These are phyloP conservation scores for Popillia japonica DNA, from an alignment of 1,140 invertebrate genomes.

Conservation along the genomic window DNA sequence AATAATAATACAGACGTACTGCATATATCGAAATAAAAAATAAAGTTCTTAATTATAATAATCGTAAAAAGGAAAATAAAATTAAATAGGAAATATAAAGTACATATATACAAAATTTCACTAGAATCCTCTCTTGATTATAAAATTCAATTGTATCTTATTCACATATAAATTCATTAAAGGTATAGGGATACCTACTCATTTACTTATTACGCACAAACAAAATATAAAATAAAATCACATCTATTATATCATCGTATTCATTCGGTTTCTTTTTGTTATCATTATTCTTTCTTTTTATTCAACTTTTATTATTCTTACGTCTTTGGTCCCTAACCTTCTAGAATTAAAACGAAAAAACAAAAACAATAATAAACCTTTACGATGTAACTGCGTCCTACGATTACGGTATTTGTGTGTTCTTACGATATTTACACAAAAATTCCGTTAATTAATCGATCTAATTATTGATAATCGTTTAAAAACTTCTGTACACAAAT, in stretches of 20 bases:
- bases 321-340: constrained; percentile 29
- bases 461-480: no score
- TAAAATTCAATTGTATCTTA: not conserved
- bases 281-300: not conserved
- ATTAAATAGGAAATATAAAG: not conserved
- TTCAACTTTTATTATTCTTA: constrained; percentile 1
- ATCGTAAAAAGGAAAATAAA: not conserved
- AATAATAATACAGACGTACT: no score
- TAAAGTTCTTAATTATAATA: no score
- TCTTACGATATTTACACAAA: not conserved
- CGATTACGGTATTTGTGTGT: not conserved
- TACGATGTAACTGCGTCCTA: no score
- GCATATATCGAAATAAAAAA: no score
- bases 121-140: no score
- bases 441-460: no score
- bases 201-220: not conserved
- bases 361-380: no score
- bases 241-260: not conserved
- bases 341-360: not conserved
- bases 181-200: not conserved
- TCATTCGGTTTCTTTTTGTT: not conserved
- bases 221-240: not conserved
- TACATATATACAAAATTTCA: no score
- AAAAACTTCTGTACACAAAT: no score
- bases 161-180: not conserved